Base-by-base conservation (phyloP, 2,113 vertebrate genomes). In the Hippocampus guttulatus region DNA sequence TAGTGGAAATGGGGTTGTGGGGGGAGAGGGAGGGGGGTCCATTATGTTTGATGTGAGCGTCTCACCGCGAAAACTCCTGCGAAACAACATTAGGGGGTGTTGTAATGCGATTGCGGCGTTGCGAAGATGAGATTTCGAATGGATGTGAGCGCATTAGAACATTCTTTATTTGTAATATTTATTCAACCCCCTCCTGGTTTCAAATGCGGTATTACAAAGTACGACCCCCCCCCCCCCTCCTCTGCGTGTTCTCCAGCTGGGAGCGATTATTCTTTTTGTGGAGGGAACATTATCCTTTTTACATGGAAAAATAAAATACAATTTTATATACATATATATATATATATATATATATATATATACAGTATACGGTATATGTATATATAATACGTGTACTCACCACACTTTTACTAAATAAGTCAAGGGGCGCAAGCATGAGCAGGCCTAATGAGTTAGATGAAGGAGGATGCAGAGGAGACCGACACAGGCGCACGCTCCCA, bases 111-210 rank as follows among this genome's bases (percentile, higher is more conserved):
- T 92, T 92, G 91, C 81, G 82, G 78, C 77, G 79, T 89, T 88
- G 89, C 86, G 90, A 92, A 92, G 91, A 92, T 92, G 91, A 93
- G 91, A 91, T 92, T 90, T 91, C 88, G 91, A 92, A 93, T 92
- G 92, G 92, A 92, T 93, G 88, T 82, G 81, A 91, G 88, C 85
- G 88, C 89, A 92, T 91, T 91, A 92, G 85, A 88, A 85, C 83
- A 81, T 89, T 89, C 89, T 93, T 91, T 90, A 92, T 90, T 88
- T 88, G 84, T 82, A 86, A 86, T 92, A 91, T 92, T 93, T 92
- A 92, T 92, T 91, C 33, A 33, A 33, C 90, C 90, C 90, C 90
- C 88, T 71, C 61, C 80, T 88, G 89, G 88, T 87, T 89, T 89
- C 84, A 90, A 92, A 91, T 90, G 89, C 85, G 87, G 89, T 92